Conservation (phyloP, 2,888 invertebrate genomes). For the Leucoma salicis region DNA sequence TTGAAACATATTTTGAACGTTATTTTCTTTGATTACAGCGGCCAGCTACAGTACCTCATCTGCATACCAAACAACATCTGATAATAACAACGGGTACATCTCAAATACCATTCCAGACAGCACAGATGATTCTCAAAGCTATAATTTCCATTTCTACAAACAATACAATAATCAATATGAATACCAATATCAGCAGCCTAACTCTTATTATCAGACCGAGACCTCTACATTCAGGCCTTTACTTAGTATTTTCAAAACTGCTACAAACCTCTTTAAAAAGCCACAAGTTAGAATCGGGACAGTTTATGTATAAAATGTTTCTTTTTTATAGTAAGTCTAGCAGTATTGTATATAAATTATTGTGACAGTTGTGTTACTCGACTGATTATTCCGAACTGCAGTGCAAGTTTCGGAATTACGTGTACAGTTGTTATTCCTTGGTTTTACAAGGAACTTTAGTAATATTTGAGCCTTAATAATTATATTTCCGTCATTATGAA, state of each 20-base stretch:
- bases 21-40: conserved; percentile 57
- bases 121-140: conserved; percentile 63
- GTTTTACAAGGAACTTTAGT: conserved; percentile 77
- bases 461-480: conserved; percentile 40
- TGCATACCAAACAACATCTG: conserved; percentile 61
- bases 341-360: conserved; percentile 71
- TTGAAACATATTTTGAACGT: no score
- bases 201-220: conserved; percentile 53
- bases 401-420: conserved; percentile 64
- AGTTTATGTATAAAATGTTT: conserved; percentile 57
- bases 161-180: conserved; percentile 65
- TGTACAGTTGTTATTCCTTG: conserved; percentile 77
- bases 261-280: conserved; percentile 71
- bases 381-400: conserved; percentile 76
- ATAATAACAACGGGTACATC: conserved; percentile 74
- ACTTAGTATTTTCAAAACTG: conserved; percentile 72
- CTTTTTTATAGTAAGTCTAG: conserved; percentile 39
- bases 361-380: conserved; percentile 75
- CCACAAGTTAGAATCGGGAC: conserved; percentile 70
- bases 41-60: conserved; percentile 66
- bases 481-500: conserved; percentile 49
- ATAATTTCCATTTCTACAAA: conserved; percentile 68
- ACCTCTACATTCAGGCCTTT: conserved; percentile 71
- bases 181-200: conserved; percentile 50
- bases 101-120: conserved; percentile 81